phyloP scores from a whole-genome alignment of 2,113 vertebrate species.

The Otolemur garnettii region DNA sequence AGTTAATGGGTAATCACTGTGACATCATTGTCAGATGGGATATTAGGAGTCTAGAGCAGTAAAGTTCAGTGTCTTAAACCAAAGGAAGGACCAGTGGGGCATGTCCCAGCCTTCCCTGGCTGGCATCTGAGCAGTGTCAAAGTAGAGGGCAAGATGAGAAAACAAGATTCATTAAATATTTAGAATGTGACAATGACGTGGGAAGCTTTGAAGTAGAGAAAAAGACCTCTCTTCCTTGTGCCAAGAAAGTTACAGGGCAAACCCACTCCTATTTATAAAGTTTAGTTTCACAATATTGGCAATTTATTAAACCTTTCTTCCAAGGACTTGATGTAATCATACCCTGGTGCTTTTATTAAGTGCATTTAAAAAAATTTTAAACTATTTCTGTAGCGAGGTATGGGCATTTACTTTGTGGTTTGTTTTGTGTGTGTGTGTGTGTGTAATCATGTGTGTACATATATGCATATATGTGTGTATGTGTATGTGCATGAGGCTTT shows the following conservation, averaged over 20 bases:
- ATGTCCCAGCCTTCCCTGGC: not conserved
- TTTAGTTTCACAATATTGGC: constrained; percentile 49
- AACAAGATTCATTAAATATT: constrained; percentile 59
- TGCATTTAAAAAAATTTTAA: constrained; percentile 18
- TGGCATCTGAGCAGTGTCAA: not conserved
- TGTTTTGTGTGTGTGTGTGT: not conserved
- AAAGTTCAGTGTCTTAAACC: not conserved
- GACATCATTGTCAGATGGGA: not conserved
- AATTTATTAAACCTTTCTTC: constrained; percentile 67
- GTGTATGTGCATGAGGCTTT: too few species aligned
- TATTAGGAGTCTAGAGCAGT: not conserved
- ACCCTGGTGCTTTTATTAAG: constrained; percentile 60
- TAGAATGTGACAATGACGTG: constrained; percentile 49
- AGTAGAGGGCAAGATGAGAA: constrained; percentile 6
- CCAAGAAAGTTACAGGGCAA: constrained; percentile 47
- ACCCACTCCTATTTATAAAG: not conserved
- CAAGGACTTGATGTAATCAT: constrained; percentile 67
- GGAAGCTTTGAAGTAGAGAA: constrained; percentile 24
- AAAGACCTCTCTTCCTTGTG: constrained; percentile 32
- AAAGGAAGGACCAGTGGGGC: not conserved
- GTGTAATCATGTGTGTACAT: not conserved
- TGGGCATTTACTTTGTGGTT: constrained; percentile 61
- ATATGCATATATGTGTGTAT: not conserved
- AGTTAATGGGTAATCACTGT: constrained; percentile 29
- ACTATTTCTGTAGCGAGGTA: constrained; percentile 57